A percentile compares a stretch with the other conserved stretches of the same genome.
Evolutionary conservation across 2,113 vertebrate species (phyloP).

Genomic region (Cyprinodon tularosa): DNA sequence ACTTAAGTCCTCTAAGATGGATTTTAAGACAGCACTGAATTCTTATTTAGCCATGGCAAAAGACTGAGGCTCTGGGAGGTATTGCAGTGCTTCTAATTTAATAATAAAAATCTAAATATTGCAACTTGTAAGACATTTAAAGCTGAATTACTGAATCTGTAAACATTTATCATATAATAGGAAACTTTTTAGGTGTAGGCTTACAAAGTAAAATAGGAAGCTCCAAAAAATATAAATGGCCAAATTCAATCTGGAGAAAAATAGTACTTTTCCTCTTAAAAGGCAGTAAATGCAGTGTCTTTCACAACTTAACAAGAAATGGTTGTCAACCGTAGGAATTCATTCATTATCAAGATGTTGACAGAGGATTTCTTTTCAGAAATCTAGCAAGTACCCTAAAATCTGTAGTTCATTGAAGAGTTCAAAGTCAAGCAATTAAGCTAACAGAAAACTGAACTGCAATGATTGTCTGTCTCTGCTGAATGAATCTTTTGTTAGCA

Average conservation of each 20-base stretch:
- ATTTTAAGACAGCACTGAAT: too few species aligned
- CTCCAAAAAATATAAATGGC: not conserved
- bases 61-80: too few species aligned
- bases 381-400: not conserved
- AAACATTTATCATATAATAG: too few species aligned
- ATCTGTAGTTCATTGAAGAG: conserved; percentile 5
- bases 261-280: not conserved
- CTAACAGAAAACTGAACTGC: not conserved
- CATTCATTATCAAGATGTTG: not conserved
- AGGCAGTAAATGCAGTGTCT: too few species aligned
- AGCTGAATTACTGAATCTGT: too few species aligned
- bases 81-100: too few species aligned
- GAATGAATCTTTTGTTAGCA: not conserved
- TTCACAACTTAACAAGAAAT: not conserved
- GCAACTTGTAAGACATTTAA: too few species aligned
- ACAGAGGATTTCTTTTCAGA: not conserved
- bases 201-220: not conserved
- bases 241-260: not conserved
- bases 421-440: conserved; percentile 1
- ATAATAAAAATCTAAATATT: too few species aligned
- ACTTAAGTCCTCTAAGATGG: too few species aligned
- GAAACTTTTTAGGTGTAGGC: too few species aligned
- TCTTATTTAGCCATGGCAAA: too few species aligned
- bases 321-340: not conserved
- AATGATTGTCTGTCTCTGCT: not conserved